Evolutionary conservation across 2,797 vertebrate genomes (phyloP), one percentile per base, ranked within the genome.

Genomic region (Oryzias dopingdopingensis): DNA sequence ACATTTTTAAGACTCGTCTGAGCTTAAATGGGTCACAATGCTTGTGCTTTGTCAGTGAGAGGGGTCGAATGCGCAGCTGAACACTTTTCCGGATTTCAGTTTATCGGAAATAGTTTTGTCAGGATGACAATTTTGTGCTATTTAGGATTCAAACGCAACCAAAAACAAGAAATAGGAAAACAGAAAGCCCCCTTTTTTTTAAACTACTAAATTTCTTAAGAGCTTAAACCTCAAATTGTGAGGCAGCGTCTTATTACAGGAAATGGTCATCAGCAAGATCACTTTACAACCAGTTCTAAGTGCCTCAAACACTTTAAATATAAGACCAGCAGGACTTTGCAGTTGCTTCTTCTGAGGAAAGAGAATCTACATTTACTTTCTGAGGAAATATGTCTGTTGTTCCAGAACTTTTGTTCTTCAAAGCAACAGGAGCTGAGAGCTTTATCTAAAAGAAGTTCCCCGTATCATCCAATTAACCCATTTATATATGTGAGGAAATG

Each of bases 21-120:
- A 82, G 83, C 76, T 86, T 85, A 90, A 90, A 89, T 84, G 37
- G 61, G 82, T 80, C 77, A 92, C 90, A 93, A 92, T 85, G 91
- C 70, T 55, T 29, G 24, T 14, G 73, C 90, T 91, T 91, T 92
- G 89, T 92, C 62, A 40, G n/a, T 23, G 52, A 2, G 22, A 52
- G 67, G 80, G 67, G 60, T 77, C 52, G 49, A 64, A 65, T 65
- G 74, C 42, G 40, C 52, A 78, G 83, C 79, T 59, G 66, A 80
- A 76, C 79, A 79, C 71, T 79, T 80, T 62, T 72, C 74, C 44
- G 44, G 70, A 76, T 79, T 49, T 51, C 52, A 81, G 76, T 72
- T 65, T 82, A 84, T 74, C 54, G 44, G 56, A 72, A 81, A 74
- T 71, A 65, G 83, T 84, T 82, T 80, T 49, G 61, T 74, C 76